Evolutionary conservation across 2,797 vertebrate genomes (phyloP).

Genomic region (Enteromius unitaeniatus): DNA sequence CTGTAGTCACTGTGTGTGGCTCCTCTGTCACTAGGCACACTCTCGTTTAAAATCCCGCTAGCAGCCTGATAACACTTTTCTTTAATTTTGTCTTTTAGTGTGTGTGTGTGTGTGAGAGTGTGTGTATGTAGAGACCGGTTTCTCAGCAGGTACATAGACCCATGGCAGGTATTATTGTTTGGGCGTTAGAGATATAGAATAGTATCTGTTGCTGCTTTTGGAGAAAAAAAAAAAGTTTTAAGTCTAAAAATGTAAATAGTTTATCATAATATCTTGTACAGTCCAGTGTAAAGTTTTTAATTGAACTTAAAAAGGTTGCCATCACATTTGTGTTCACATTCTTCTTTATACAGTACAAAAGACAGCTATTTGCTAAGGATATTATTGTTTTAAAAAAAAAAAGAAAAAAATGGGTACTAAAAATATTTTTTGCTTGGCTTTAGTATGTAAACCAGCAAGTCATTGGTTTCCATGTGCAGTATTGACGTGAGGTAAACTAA

Average conservation of each 20-base stretch:
- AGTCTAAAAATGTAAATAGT: conserved; percentile 99
- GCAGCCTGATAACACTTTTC: conserved; percentile 86
- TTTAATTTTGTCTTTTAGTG: conserved; percentile 45
- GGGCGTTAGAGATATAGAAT: conserved; percentile 91
- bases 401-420: conserved; percentile 75
- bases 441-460: conserved; percentile 94
- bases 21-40: conserved; percentile 80
- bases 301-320: conserved; percentile 96
- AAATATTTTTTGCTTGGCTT: conserved; percentile 89
- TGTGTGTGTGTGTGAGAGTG: conserved; percentile 12
- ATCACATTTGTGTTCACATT: conserved; percentile 95
- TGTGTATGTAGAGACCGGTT: conserved; percentile 80
- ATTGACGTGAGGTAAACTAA: conserved; percentile 98
- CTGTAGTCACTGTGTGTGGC: conserved; percentile 85
- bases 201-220: conserved; percentile 99
- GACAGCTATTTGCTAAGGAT: conserved; percentile 91
- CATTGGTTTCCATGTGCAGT: conserved; percentile 98
- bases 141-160: conserved; percentile 92
- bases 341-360: conserved; percentile 93
- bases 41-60: conserved; percentile 80
- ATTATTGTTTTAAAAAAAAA: conserved; percentile 80
- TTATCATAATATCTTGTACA: conserved; percentile 99
- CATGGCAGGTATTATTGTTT: conserved; percentile 89
- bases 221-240: conserved; percentile 92
- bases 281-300: conserved; percentile 99